phyloP scores from a whole-genome alignment of 2,113 vertebrate genomes.

The Dicerorhinus sumatrensis region DNA sequence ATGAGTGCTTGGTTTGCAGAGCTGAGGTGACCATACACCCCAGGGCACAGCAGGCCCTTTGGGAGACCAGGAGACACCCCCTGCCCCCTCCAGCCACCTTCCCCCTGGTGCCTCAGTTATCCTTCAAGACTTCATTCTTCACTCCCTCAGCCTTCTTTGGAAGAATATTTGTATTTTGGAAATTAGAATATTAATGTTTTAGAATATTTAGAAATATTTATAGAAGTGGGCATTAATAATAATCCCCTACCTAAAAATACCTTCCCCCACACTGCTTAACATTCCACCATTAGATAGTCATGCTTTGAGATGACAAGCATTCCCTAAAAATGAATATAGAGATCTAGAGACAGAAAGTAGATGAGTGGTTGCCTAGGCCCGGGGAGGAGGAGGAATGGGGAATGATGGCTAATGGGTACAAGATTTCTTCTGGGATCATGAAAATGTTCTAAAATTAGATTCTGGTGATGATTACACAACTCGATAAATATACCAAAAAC shows the following conservation, averaged over 20 bases:
- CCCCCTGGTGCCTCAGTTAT: not conserved
- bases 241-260: not conserved
- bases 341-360: not conserved
- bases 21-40: no score
- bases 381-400: not conserved
- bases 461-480: not conserved
- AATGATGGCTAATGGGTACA: not conserved
- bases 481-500: not conserved
- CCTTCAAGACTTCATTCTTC: conserved; percentile 4
- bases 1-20: not conserved
- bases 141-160: not conserved
- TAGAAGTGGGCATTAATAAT: not conserved
- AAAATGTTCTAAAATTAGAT: conserved; percentile 51
- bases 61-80: not conserved
- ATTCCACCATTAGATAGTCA: conserved; percentile 11
- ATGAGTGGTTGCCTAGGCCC: not conserved
- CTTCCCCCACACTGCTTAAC: conserved; percentile 23
- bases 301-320: conserved; percentile 24
- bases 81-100: not conserved
- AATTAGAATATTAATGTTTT: conserved; percentile 40
- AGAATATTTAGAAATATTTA: conserved; percentile 32
- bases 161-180: conserved; percentile 20
- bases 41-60: not conserved
- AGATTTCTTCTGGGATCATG: not conserved
- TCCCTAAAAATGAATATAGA: conserved; percentile 21